Evolutionary conservation across 1,140 invertebrate genomes (phyloP), one percentile per base, ranked within the genome.

Genomic region (Vollenhovia emeryi): DNA sequence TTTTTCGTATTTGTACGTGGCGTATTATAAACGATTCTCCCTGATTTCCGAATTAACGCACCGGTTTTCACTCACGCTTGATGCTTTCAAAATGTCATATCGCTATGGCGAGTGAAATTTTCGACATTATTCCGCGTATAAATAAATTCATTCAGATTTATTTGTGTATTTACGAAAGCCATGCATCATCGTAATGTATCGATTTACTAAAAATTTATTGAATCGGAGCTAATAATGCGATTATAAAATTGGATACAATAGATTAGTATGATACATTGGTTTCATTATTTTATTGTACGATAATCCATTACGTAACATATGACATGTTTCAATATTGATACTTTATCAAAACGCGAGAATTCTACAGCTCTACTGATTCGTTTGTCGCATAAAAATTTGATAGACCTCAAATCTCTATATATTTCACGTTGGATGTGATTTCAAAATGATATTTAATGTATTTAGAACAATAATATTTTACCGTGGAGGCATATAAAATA

Each of bases 11-110:
- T 79, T 21, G 60, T 52, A 57, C 33, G 13, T 40, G 48, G 50
- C 33, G 36, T 73, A 82, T 82, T 57, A 57, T 73, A 57, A 73
- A 73, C 8, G 50, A 57, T 57, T 80, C 18, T 30, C 33, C 18
- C 36, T 30, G 78, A 80, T 82, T n/a, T n/a, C 66, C 66, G 52
- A 71, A 73, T 82, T 82, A 80, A 40, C 50, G n/a, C 50, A 43
- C n/a, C 24, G 50, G 55, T 71, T 82, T 82, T 82, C 66, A 57
- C 36, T 57, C 66, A 27, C 33, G 30, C 78, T 21, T 71, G 24
- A 13, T 5, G 36, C 66, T 73, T 82, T 57, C 66, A 45, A 82
- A 82, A 73, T 82, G 50, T 71, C 36, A 71, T 71, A 80, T 71
- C 66, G 40, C 36, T 33, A 36, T 68, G 64, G 21, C 4, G 21